These are phyloP conservation scores for Napeogenes inachia DNA, from an alignment of 2,888 invertebrate genomes.

Conservation along the genomic window DNA sequence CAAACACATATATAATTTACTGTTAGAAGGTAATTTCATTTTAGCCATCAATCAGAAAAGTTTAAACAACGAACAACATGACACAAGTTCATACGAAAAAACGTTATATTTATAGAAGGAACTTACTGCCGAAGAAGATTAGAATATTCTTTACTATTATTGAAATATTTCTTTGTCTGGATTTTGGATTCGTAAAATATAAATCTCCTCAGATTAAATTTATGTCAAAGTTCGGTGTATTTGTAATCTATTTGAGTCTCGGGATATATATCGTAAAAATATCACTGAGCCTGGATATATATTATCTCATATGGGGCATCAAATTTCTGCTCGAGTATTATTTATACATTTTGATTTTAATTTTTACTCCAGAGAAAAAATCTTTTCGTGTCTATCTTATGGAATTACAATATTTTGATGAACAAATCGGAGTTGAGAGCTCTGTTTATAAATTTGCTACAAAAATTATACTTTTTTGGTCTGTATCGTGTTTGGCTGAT, in stretches of 20 bases:
- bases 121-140: background rate
- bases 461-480: background rate
- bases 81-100: background rate
- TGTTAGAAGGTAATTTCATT: too few species aligned
- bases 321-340: conserved; percentile 1
- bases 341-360: background rate
- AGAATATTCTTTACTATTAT: conserved; percentile 5
- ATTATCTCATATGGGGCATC: background rate
- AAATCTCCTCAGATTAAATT: background rate
- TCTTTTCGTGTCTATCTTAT: background rate
- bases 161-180: conserved; percentile 1
- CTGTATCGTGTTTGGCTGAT: background rate
- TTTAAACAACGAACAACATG: background rate
- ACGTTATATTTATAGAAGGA: background rate
- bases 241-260: background rate
- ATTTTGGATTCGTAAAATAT: conserved; percentile 6
- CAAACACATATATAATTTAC: too few species aligned
- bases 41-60: too few species aligned
- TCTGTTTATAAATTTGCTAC: background rate
- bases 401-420: conserved; percentile 2
- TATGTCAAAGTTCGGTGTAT: background rate
- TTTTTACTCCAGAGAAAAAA: background rate
- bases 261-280: background rate
- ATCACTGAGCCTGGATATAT: background rate
- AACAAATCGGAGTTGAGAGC: background rate